Base-by-base conservation (phyloP, 1,140 invertebrate species). In the Drosophila leontia region DNA sequence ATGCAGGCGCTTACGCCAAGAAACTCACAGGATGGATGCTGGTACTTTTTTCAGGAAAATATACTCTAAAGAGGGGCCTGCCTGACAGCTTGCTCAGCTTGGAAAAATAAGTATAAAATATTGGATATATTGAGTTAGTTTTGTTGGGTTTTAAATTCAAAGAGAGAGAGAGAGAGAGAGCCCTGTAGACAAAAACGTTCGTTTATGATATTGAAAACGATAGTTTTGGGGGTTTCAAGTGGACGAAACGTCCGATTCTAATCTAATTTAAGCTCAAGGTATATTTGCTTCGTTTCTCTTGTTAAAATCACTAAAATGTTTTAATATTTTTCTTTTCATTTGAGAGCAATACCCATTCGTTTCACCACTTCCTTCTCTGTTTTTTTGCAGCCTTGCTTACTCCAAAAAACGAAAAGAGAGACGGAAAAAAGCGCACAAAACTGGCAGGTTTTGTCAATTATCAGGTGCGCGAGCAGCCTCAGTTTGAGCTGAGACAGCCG, bases 381-480 rank as follows among this genome's bases (percentile, higher is more conserved):
- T 55, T 50, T 29, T 41, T 68, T 82, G 45, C 42, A 45, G 72
- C n/a, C 69, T 71, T 82, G 82, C 23, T 23, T 23, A 23, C 23
- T 23, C 23, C 1, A 23, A 23, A 23, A 75, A 62, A 42, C 32
- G 15, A 68, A 51, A 44, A 37, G 29, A 53, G 17, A 37, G 17
- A 39, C 47, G 44, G 39, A 39, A 48, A 61, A 58, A 69, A 67
- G 55, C 47, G 50, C 60, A 41, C 68, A 55, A 69, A 72, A 78
- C 79, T 82, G 82, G 72, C 79, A 87, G 79, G 82, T 87, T 87
- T 88, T 87, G 83, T 88, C 84, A 88, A 88, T 88, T 87, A 87
- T 87, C 84, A 83, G 84, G 71, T 88, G 84, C 35, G 34, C 51
- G 44, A 12, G 19, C 80, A 74, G 58, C 55, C 56, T 48, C 56